Base-by-base conservation (phyloP, 2,797 vertebrate genomes). In the Rachycentron canadum region DNA sequence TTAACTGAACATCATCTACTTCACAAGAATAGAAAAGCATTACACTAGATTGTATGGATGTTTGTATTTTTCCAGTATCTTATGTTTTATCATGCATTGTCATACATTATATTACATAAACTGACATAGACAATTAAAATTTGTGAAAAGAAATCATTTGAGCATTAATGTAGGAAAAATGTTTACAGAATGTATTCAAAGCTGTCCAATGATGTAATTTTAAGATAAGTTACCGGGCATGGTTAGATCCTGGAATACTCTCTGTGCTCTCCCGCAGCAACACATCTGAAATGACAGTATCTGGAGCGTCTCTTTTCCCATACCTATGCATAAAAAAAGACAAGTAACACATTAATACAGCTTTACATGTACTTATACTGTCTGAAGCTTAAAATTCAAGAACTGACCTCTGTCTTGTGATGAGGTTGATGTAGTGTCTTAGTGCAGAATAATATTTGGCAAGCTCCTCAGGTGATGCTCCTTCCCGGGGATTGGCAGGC, bases 391-490 rank as follows among this genome's bases (percentile, higher is more conserved):
- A 1, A 81, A 73, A 9, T 8, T 32, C 2, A 61, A 68, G 17
- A 55, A 78, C 95, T 85, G 91, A 99, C 98, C 98, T 97, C 91
- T 97, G 97, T 90, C 98, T 93, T 86, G 97, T 98, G 89, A 99
- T 97, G 84, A 98, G 97, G 83, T 99, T 98, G 94, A 99, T 98
- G 94, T 99, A 99, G 91, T 97, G 96, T 88, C 96, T 95, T 85
- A 99, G 92, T 47, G 97, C 97, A 50, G 97, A 95, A 85, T 97
- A 98, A 88, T 97, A 99, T 94, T 95, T 97, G 91, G 96, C 96
- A 78, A 97, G 91, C 75, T 99, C 97, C 86, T 98, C 97, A 47
- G 96, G 95, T 21, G 96, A 93, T 0, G 97, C 96, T 1, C 95
- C 96, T 77, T 97, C 95, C 8, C 90, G 95, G 0, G 97, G 97